Conservation (phyloP, 2,888 invertebrate species). For the Troides oblongomaculatus region DNA sequence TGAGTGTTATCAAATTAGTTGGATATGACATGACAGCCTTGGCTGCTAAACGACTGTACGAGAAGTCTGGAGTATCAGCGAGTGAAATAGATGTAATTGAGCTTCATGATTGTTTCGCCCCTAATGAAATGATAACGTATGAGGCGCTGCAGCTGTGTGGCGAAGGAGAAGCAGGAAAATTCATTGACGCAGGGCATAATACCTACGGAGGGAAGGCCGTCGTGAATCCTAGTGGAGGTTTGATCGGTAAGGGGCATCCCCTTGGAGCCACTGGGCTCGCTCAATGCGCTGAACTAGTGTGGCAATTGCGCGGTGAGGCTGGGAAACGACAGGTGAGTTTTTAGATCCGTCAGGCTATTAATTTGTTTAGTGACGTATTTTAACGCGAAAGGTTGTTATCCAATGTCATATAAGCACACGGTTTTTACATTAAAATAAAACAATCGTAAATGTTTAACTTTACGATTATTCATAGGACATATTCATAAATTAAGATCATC, state of each 20-base stretch:
- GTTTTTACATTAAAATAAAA: too few relatives aligned
- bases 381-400: too few relatives aligned
- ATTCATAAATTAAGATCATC: too few relatives aligned
- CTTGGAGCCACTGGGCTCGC: constrained; percentile 96
- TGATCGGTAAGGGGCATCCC: constrained; percentile 99
- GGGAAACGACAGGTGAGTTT: constrained; percentile 86
- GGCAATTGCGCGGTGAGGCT: constrained; percentile 90
- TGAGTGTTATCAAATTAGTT: constrained; percentile 86
- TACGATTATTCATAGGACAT: too few relatives aligned
- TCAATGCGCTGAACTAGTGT: constrained; percentile 94
- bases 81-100: constrained; percentile 95
- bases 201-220: constrained; percentile 98
- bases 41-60: constrained; percentile 88
- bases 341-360: not conserved
- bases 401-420: too few relatives aligned
- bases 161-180: constrained; percentile 93
- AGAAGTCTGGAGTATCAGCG: constrained; percentile 86
- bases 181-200: constrained; percentile 96
- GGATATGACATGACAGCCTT: constrained; percentile 96
- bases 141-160: constrained; percentile 96
- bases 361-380: not conserved
- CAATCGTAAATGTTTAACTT: too few relatives aligned
- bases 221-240: constrained; percentile 98
- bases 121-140: constrained; percentile 97
- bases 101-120: constrained; percentile 98